Conservation (phyloP, 2,888 invertebrate genomes). For the Andrena fulva region DNA sequence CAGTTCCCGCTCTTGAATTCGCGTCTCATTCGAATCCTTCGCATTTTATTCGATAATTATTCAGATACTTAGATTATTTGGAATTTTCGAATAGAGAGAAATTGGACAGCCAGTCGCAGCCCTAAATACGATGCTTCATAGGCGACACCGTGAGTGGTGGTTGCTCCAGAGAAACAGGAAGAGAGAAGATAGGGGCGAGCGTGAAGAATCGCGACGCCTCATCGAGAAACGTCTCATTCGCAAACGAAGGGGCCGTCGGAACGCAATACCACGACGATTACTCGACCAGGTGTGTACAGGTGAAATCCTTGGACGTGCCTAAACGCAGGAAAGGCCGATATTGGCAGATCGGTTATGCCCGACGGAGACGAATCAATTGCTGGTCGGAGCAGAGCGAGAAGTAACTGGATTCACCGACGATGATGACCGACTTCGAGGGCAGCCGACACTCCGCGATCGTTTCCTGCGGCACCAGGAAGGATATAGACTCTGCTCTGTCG, state of each 20-base stretch:
- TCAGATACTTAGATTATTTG: too few species aligned
- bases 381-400: slow-evolving; percentile 68
- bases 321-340: slow-evolving; percentile 71
- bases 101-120: too few species aligned
- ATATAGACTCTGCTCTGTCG: slow-evolving; percentile 53
- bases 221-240: slow-evolving; percentile 74
- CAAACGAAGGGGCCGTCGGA: slow-evolving; percentile 66
- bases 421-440: slow-evolving; percentile 76
- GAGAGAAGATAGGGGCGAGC: slow-evolving; percentile 43
- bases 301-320: slow-evolving; percentile 68
- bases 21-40: too few species aligned
- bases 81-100: background rate
- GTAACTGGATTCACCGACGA: slow-evolving; percentile 76
- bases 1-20: too few species aligned
- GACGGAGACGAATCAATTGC: slow-evolving; percentile 80
- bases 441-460: slow-evolving; percentile 59
- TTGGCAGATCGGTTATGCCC: slow-evolving; percentile 78
- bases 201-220: slow-evolving; percentile 64
- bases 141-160: background rate
- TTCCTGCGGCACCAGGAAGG: slow-evolving; percentile 69
- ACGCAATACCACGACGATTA: slow-evolving; percentile 20
- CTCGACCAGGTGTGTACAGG: slow-evolving; percentile 62
- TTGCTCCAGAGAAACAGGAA: slow-evolving; percentile 9
- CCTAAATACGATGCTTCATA: background rate
- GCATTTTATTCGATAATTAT: too few species aligned